Conservation (phyloP, 2,113 vertebrate species). For the Nannobrachium achirus region DNA sequence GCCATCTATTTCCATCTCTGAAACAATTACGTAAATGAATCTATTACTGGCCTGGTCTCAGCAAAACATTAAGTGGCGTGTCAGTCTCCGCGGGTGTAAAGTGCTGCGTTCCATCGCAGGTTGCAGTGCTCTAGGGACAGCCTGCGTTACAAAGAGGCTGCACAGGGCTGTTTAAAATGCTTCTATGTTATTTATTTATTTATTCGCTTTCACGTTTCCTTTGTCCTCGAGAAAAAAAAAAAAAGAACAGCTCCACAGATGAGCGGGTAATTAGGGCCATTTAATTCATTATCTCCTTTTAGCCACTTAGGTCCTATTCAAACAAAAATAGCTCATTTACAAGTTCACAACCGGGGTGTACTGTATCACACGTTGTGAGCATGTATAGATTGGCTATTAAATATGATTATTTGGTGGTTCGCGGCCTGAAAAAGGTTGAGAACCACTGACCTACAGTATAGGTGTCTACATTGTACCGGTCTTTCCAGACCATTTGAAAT, state of each 20-base stretch:
- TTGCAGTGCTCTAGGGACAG: not conserved
- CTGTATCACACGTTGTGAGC: too few species aligned
- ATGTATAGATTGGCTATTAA: too few species aligned
- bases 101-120: constrained; percentile 50
- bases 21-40: constrained; percentile 69
- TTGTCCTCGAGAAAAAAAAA: not conserved
- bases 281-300: not conserved
- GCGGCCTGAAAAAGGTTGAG: too few species aligned
- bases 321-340: too few species aligned
- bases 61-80: constrained; percentile 52
- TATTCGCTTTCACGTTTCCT: not conserved
- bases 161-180: not conserved
- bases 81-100: constrained; percentile 42
- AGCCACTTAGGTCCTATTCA: not conserved
- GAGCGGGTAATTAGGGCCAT: not conserved
- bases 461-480: too few species aligned
- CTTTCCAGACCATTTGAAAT: too few species aligned
- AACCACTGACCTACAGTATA: too few species aligned
- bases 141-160: not conserved
- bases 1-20: constrained; percentile 10
- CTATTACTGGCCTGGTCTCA: constrained; percentile 40
- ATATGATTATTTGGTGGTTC: too few species aligned
- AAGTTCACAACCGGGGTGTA: too few species aligned
- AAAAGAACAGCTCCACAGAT: constrained; percentile 7
- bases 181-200: too few species aligned